These are phyloP conservation scores for Nasonia giraulti DNA, from an alignment of 1,140 invertebrate genomes.

Conservation along the genomic window DNA sequence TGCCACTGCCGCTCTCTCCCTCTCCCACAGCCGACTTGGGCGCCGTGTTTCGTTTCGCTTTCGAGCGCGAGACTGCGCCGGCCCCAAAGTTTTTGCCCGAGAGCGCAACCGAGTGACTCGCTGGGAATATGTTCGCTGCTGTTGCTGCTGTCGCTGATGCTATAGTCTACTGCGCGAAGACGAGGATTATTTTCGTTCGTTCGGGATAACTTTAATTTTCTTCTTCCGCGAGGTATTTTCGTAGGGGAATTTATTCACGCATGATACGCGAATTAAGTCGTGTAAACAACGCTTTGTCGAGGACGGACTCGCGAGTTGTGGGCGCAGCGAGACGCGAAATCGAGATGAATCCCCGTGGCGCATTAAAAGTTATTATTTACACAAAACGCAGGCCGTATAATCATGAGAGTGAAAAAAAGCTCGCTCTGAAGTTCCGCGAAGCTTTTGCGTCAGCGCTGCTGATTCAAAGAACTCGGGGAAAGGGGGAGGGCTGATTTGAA, in stretches of 20 bases:
- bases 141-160: neutral
- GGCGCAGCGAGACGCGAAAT: neutral
- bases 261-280: no score
- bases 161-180: neutral
- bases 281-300: no score
- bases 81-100: constrained; percentile 37
- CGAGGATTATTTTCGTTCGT: neutral
- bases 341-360: neutral
- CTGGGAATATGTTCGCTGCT: constrained; percentile 12
- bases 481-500: constrained; percentile 29
- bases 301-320: no score
- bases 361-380: constrained; percentile 32
- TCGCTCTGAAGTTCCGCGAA: neutral
- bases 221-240: neutral
- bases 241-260: neutral
- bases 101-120: constrained; percentile 1
- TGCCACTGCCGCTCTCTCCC: neutral
- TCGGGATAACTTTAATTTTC: neutral
- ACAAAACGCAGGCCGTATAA: neutral
- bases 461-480: constrained; percentile 34
- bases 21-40: constrained; percentile 30
- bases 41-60: constrained; percentile 58
- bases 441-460: constrained; percentile 9
- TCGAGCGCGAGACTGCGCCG: constrained; percentile 11
- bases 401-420: constrained; percentile 16